Conservation (phyloP, 2,888 invertebrate genomes). For the Agriopis aurantiaria region DNA sequence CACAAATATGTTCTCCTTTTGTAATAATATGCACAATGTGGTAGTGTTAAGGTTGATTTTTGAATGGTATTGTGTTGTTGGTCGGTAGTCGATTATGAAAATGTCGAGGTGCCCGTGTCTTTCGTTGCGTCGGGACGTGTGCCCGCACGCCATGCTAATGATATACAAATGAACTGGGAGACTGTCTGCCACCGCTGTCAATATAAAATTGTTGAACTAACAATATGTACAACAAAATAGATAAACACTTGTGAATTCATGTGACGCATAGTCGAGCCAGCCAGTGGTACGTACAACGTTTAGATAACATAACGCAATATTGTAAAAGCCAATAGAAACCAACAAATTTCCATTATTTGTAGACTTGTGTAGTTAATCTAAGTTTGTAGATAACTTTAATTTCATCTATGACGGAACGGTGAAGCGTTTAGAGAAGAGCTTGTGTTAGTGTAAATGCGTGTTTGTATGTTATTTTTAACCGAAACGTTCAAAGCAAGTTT, state of each 20-base stretch:
- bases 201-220: slow-evolving; percentile 36
- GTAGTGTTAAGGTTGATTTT: slow-evolving; percentile 23
- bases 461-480: too few relatives aligned
- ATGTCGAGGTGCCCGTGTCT: slow-evolving; percentile 57
- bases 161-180: slow-evolving; percentile 67
- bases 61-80: slow-evolving; percentile 21
- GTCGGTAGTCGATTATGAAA: slow-evolving; percentile 72
- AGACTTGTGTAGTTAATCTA: too few relatives aligned
- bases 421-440: too few relatives aligned
- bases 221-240: slow-evolving; percentile 17
- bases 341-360: too few relatives aligned
- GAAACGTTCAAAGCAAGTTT: too few relatives aligned
- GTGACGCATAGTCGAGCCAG: background rate
- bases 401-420: too few relatives aligned
- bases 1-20: slow-evolving; percentile 38
- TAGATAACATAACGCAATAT: too few relatives aligned
- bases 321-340: too few relatives aligned
- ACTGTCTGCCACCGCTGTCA: slow-evolving; percentile 50
- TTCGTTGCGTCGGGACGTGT: slow-evolving; percentile 47
- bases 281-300: too few relatives aligned
- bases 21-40: slow-evolving; percentile 27
- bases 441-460: too few relatives aligned
- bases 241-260: slow-evolving; percentile 8
- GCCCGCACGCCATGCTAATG: slow-evolving; percentile 60
- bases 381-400: too few relatives aligned